These are phyloP conservation scores for Neotoma lepida DNA, from an alignment of 2,113 vertebrate genomes.

Conservation along the genomic window DNA sequence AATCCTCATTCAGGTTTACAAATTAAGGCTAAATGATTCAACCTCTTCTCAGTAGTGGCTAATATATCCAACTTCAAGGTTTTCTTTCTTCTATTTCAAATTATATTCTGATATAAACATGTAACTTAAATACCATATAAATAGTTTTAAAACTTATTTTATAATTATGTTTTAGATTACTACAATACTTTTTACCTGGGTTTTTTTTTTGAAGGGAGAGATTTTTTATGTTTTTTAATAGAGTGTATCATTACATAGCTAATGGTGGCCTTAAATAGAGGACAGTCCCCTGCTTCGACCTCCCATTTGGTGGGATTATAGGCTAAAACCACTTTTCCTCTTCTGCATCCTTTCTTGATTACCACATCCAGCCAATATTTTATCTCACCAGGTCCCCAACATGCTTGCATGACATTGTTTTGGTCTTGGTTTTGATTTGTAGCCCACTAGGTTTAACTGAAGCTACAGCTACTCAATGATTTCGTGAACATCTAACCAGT, in stretches of 20 bases:
- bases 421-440: no score
- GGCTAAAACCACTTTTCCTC: no score
- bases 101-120: neutral
- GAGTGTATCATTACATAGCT: neutral
- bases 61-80: neutral
- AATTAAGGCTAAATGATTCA: neutral
- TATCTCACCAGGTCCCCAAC: neutral
- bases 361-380: neutral
- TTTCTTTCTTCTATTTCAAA: neutral
- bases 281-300: accelerated
- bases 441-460: no score
- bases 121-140: neutral
- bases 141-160: neutral
- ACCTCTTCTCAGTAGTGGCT: neutral
- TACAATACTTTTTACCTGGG: neutral
- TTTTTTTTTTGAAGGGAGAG: neutral
- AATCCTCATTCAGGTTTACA: neutral
- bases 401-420: neutral
- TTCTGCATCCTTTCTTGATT: neutral
- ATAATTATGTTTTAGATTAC: neutral
- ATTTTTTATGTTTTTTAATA: neutral
- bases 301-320: no score
- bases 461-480: no score
- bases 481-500: neutral
- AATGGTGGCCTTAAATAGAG: neutral